phyloP scores from a whole-genome alignment of 2,888 invertebrate genomes.

The Drosophila austrosaltans region DNA sequence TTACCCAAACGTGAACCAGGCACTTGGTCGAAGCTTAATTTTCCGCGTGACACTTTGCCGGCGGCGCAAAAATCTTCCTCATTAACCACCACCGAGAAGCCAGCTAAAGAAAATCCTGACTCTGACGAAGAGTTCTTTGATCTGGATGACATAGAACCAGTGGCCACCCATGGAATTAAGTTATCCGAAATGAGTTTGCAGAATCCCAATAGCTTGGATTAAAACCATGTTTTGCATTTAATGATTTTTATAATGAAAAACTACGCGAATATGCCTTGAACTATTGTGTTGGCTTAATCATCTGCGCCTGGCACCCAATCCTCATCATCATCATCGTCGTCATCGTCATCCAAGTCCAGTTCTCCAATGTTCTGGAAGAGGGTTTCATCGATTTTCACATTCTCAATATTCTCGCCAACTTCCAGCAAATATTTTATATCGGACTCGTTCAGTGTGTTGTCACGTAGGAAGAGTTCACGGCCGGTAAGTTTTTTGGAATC shows the following conservation, averaged over 20 bases:
- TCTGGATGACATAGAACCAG: slow-evolving; percentile 88
- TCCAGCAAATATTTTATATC: slow-evolving; percentile 98
- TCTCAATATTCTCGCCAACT: slow-evolving; percentile 85
- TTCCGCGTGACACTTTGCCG: slow-evolving; percentile 84
- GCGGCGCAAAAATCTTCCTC: slow-evolving; percentile 34
- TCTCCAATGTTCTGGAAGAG: slow-evolving; percentile 95
- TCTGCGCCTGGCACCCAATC: slow-evolving; percentile 87
- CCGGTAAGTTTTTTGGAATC: slow-evolving; percentile 95
- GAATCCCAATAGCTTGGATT: slow-evolving; percentile 67
- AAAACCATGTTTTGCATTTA: slow-evolving; percentile 54
- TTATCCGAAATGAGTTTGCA: slow-evolving; percentile 73
- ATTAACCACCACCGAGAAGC: slow-evolving; percentile 6
- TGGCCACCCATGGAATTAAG: slow-evolving; percentile 62
- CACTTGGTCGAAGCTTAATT: slow-evolving; percentile 91
- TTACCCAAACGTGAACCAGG: slow-evolving; percentile 93
- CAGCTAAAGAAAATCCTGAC: slow-evolving; percentile 49
- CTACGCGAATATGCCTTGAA: slow-evolving; percentile 60
- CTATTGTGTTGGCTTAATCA: slow-evolving; percentile 60
- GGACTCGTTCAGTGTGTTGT: slow-evolving; percentile 96
- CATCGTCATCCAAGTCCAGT: slow-evolving; percentile 85
- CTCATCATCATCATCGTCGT: slow-evolving; percentile 86
- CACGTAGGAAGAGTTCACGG: slow-evolving; percentile 95
- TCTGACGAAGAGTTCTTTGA: slow-evolving; percentile 88
- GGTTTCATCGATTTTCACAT: slow-evolving; percentile 95
- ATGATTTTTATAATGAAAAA: slow-evolving; percentile 46